Evolutionary conservation across 2,113 vertebrate species (phyloP), one percentile per base, ranked within the genome.

Genomic region (Todiramphus saurophagus): DNA sequence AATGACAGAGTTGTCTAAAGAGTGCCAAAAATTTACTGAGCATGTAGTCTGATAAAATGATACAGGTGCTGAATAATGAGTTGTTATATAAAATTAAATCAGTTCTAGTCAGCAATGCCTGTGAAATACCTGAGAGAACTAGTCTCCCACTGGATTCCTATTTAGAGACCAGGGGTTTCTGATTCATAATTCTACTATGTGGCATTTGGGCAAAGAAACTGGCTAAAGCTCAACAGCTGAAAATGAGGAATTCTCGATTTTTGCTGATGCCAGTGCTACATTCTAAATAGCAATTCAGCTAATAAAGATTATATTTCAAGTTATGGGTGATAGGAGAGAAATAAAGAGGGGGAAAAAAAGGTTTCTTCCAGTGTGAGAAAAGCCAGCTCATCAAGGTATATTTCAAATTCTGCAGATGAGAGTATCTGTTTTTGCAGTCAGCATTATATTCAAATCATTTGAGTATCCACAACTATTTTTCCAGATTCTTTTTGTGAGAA

Each of bases 271-370:
- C 5, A 78, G 73, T 75, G 35, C 5, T 83, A 23, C 14, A n/a
- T 81, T 59, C 39, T 83, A 92, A 95, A 87, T 64, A 90, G 11
- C 43, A 89, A 21, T 62, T 90, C 79, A 68, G 66, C n/a, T 90
- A 78, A 86, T 86, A 95, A 94, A 93, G 39, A 94, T 92, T 90
- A 68, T 55, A 33, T 25, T 72, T 94, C 60, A 92, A 68, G 33
- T 89, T 86, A 93, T 86, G 72, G 82, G 72, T 86, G 68, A 75
- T 78, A 89, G 12, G 87, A 90, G 90, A 86, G 37, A 96, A 90
- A 96, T 90, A 93, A 96, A 97, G 27, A 63, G 8, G 13, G 8
- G 15, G 3, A 25, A 59, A 74, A 51, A 33, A 81, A 55, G 1
- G 2, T 16, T 88, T 89, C 18, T 90, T 88, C 13, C 18, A 53